Percentiles rank a stretch among this genome's conserved stretches.
These are phyloP conservation scores for Apodemus speciosus DNA, from an alignment of 2,113 vertebrate genomes.

Conservation along the genomic window DNA sequence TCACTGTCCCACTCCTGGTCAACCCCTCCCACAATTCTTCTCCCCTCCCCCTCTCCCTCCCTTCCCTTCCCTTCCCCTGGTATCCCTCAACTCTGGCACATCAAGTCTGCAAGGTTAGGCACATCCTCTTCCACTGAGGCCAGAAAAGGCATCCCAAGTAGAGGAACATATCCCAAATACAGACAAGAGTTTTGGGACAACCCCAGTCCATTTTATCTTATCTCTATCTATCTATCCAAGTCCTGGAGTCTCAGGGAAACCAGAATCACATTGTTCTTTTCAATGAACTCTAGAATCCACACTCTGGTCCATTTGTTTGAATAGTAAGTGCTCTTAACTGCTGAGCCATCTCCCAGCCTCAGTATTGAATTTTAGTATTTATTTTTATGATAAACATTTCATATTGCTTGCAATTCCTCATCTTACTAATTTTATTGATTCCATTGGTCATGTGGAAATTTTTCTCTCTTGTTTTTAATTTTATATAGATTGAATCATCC, in stretches of 20 bases:
- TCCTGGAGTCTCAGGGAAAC: background rate
- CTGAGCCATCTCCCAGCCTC: background rate
- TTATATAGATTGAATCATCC: background rate
- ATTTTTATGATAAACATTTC: background rate
- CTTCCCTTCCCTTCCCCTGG: too few relatives aligned
- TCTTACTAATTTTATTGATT: background rate
- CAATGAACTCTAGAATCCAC: background rate
- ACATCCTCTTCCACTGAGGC: too few relatives aligned
- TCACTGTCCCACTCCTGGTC: too few relatives aligned
- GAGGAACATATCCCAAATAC: too few relatives aligned
- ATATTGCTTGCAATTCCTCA: background rate
- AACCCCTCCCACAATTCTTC: too few relatives aligned
- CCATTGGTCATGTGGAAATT: background rate
- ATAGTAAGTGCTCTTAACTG: background rate
- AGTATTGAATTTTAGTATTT: background rate
- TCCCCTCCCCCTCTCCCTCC: rapidly evolving
- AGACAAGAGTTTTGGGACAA: too few relatives aligned
- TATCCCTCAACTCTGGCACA: too few relatives aligned
- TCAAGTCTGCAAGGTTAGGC: too few relatives aligned
- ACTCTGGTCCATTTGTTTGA: background rate
- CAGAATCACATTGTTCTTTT: background rate
- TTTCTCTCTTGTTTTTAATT: slow-evolving; percentile 16
- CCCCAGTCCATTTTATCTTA: too few relatives aligned
- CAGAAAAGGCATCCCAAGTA: too few relatives aligned
- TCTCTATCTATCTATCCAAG: background rate